Base-by-base conservation (phyloP, 2,888 invertebrate species). In the Hofmannophila pseudospretella region DNA sequence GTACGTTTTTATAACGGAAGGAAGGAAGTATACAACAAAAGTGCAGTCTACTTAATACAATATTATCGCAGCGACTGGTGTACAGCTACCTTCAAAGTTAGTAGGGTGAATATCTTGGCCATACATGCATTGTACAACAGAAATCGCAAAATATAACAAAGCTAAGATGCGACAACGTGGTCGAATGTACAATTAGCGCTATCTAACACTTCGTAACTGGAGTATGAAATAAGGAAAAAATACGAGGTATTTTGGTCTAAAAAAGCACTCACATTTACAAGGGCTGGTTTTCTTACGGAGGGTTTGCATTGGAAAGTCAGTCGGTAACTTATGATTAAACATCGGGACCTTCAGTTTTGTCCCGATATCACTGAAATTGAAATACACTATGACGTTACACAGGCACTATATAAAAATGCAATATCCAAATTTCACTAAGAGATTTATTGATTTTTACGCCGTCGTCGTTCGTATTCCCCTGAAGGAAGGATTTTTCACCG, bases 231-330 rank as follows among this genome's bases (percentile, higher is more conserved):
- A 54, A 59, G 62, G 53, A 54, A 23, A 23, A 55, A 58, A 54
- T 49, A 49, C 54, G 46, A 51, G 47, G n/a, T 23, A 12, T 13
- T 23, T 12, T 3, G 4, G n/a, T 29, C 8, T 32, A 13, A 25
- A 23, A n/a, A 14, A 22, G 22, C 13, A 95, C 95, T 96, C 90
- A 96, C 96, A 95, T 91, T 96, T 96, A 88, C 94, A 93, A 77
- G 96, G 96, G 89, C 96, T 96, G 75, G 95, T 95, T 90, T 94
- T 95, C 90, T 96, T 95, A 80, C 96, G 90, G 84, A 96, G 90
- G 70, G 96, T 96, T 92, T 96, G 96, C 96, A 96, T 96, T 80
- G 85, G 87, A 80, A 88, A 87, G 72, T 88, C 88, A 67, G 82
- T 78, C 55, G 87, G 82, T 75, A 88, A 78, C 87, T 88, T 87